Evolutionary conservation across 2,888 invertebrate genomes (phyloP), one percentile per base, ranked within the genome.

Genomic region (Tetragnatha montana): DNA sequence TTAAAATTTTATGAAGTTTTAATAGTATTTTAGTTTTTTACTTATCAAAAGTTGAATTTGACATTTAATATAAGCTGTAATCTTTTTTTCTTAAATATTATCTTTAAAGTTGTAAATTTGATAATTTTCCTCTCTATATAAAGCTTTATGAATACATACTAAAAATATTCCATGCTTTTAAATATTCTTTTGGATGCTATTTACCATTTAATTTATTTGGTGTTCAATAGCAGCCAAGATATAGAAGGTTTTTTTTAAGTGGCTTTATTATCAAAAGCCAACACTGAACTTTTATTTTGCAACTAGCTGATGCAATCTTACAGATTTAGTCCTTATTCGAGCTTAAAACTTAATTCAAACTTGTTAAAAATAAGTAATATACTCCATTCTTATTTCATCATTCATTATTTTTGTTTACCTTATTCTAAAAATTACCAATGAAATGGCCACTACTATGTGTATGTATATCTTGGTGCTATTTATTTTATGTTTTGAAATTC

Each of bases 11-110:
- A 78, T 22, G 0, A 60, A 60, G 68, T 12, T 81, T 69, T n/a
- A n/a, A n/a, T n/a, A n/a, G n/a, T n/a, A n/a, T n/a, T n/a, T n/a
- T n/a, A n/a, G n/a, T n/a, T 68, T 35, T 69, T 81, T 69, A 70
- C 70, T 68, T n/a, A 14, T 69, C 19, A 49, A 8, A 69, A 70
- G 60, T 51, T 78, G 21, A 78, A 60, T 78, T 78, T 60, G 17
- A 78, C 49, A 17, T 60, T 60, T 10, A 60, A 8, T n/a, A 14
- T 10, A 8, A 17, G 60, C 60, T 4, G 17, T 60, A 60, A 60
- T 8, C 12, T 60, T 4, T 60, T 0, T 60, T 17, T 10, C n/a
- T 12, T 4, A 60, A 12, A 60, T 60, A 10, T 3, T 60, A 7
- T 60, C 14, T 60, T 60, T 60, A 17, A 4, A 60, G 60, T 7